Base-by-base conservation (phyloP, 2,797 vertebrate species). In the Hipposideros larvatus region DNA sequence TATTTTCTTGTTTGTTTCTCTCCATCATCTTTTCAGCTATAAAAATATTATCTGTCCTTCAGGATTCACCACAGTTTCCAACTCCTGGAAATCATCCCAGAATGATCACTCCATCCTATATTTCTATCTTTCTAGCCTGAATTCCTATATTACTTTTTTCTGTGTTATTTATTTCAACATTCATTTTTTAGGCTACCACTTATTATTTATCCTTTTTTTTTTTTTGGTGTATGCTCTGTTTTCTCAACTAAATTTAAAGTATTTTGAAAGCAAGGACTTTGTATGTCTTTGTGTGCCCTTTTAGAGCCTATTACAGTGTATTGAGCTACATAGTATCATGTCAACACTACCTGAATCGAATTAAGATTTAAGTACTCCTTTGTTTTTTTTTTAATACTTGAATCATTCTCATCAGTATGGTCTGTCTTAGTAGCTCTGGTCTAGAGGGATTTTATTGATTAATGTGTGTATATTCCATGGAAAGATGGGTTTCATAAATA, bases 401-500 rank as follows among this genome's bases (percentile, higher is more conserved):
- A 61, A 65, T 87, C 6, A 5, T 83, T 18, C 7, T 93, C 74
- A 59, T 85, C 18, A 75, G 18, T 82, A 14, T 7, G 24, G 14
- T 21, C 34, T 92, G 26, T 78, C 57, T 96, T 80, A 82, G 26
- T 26, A 19, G 92, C 5, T 14, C 16, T 18, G 26, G 21, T 80
- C 28, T 59, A 57, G 51, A 84, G 53, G 4, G 28, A 91, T 82
- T 96, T 88, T 90, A 73, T 24, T 87, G n/a, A 77, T 63, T 86
- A 82, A 80, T 51, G 6, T 82, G 51, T 63, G 1, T 71, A 55
- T 93, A 13, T 91, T 91, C 61, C 94, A 1, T 79, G n/a, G 59
- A 88, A 91, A 94, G 53, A 66, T 48, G 83, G n/a, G 10, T 51
- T 91, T 91, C 87, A 87, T 86, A 86, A 94, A 94, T 87, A 88